These are phyloP conservation scores for Bombus sylvicola DNA, from an alignment of 1,140 invertebrate species.

Conservation along the genomic window DNA sequence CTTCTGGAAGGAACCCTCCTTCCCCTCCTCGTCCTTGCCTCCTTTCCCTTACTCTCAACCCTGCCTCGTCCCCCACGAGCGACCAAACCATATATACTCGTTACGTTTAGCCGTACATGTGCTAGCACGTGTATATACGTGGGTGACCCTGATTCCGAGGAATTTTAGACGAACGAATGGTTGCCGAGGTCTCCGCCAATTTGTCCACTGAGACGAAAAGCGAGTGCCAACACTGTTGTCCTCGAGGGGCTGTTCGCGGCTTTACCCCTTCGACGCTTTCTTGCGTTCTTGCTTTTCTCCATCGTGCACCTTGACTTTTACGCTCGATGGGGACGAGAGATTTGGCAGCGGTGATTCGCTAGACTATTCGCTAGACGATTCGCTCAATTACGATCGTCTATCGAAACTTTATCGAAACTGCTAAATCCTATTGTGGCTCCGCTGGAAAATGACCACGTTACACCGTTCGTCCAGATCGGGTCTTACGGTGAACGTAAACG, in stretches of 20 bases:
- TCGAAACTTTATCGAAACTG: neutral
- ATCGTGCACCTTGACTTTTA: neutral
- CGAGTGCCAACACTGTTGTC: neutral
- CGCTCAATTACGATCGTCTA: neutral
- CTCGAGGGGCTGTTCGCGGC: neutral
- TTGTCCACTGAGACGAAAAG: neutral
- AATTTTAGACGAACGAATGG: neutral
- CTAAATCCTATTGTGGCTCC: too few species aligned
- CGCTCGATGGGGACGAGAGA: too few species aligned
- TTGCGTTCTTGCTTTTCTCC: neutral
- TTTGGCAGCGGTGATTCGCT: too few species aligned
- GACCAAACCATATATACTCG: slow-evolving; percentile 31
- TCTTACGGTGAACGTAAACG: neutral
- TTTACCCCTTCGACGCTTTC: neutral
- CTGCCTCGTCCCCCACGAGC: slow-evolving; percentile 21
- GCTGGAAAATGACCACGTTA: neutral
- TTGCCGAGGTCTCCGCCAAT: neutral
- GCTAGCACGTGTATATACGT: neutral
- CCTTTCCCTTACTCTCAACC: slow-evolving; percentile 42
- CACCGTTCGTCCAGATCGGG: neutral
- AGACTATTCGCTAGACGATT: too few species aligned
- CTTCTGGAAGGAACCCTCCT: slow-evolving; percentile 57
- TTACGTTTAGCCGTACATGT: slow-evolving; percentile 34
- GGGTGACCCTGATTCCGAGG: slow-evolving; percentile 30
- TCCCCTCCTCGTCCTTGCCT: slow-evolving; percentile 15